Evolutionary conservation across 2,797 vertebrate genomes (phyloP).

Genomic region (Picus viridis): DNA sequence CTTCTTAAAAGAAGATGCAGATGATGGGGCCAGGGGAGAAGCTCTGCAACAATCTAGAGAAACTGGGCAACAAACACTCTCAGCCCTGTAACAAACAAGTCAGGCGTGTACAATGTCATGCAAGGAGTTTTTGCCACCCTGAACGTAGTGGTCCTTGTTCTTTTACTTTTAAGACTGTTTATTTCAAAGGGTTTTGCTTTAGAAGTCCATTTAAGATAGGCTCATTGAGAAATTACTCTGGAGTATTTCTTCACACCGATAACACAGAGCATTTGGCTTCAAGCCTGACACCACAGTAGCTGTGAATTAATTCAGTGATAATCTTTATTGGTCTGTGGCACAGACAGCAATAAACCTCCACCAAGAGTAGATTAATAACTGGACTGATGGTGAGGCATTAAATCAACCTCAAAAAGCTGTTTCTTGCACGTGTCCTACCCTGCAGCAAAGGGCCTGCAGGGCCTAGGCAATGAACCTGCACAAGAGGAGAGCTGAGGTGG

Average conservation of each 20-base stretch:
- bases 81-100: background rate
- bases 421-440: background rate
- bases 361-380: background rate
- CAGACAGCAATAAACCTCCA: conserved; percentile 31
- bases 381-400: background rate
- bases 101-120: background rate
- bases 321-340: conserved; percentile 45
- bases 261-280: conserved; percentile 33
- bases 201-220: conserved; percentile 11
- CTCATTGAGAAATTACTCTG: conserved; percentile 32
- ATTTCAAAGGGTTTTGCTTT: background rate
- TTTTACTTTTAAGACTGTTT: background rate
- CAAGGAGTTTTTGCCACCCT: background rate
- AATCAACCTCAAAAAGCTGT: conserved; percentile 16
- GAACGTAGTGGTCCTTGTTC: background rate
- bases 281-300: conserved; percentile 9
- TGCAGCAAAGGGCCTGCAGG: background rate
- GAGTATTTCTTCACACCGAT: conserved; percentile 49
- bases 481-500: background rate
- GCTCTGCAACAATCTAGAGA: background rate
- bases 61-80: background rate
- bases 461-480: background rate
- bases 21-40: background rate
- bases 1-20: background rate
- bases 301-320: conserved; percentile 59